phyloP scores from a whole-genome alignment of 2,888 invertebrate genomes.

The Anticlea derivata region DNA sequence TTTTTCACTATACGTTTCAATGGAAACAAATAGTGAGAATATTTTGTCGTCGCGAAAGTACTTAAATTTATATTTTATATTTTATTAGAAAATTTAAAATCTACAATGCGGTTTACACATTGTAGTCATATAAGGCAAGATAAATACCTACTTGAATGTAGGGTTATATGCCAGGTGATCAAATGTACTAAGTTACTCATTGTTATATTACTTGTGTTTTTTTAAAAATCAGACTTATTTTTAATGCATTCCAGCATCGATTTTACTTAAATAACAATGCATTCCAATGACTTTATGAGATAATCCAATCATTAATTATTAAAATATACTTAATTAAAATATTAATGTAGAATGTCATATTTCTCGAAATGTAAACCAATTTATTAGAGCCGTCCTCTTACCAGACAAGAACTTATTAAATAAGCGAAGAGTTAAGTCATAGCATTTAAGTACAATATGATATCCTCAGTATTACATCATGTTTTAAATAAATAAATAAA shows the following conservation, averaged over 20 bases:
- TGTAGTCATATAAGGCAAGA: conserved; percentile 2
- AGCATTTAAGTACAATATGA: conserved; percentile 55
- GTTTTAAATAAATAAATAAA: conserved; percentile 31
- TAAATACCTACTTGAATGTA: background rate
- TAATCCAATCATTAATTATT: background rate
- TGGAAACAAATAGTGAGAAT: conserved; percentile 69
- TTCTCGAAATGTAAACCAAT: background rate
- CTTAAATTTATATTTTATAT: conserved; percentile 25
- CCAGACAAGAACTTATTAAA: conserved; percentile 32
- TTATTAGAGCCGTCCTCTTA: conserved; percentile 48
- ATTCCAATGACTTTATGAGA: conserved; percentile 7
- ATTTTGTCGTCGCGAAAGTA: conserved; percentile 28
- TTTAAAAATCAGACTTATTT: background rate
- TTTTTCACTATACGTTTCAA: conserved; percentile 72
- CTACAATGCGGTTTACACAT: conserved; percentile 9
- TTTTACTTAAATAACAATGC: background rate
- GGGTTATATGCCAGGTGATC: background rate
- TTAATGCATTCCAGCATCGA: conserved; percentile 5
- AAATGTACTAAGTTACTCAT: too few relatives aligned
- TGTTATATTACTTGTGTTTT: background rate
- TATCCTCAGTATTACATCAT: conserved; percentile 61
- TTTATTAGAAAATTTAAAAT: background rate
- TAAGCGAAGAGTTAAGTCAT: conserved; percentile 31
- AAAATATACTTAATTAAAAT: background rate
- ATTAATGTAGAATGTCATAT: background rate